Evolutionary conservation across 2,797 vertebrate genomes (phyloP).

Genomic region (Macropus fuliginosus): DNA sequence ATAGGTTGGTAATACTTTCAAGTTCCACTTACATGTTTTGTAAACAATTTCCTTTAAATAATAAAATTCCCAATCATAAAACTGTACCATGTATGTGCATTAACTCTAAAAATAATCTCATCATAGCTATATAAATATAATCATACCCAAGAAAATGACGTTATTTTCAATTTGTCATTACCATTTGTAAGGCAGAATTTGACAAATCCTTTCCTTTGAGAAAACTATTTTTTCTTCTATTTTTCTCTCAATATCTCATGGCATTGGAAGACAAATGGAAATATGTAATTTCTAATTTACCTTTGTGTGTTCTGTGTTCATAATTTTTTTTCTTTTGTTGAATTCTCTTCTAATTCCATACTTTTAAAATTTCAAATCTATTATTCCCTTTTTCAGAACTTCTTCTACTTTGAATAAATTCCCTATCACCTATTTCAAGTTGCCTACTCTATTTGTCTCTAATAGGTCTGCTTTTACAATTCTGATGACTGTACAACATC

Average conservation of each 20-base stretch:
- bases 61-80: background rate
- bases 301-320: too few relatives aligned
- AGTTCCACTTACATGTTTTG: background rate
- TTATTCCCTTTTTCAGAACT: background rate
- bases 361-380: background rate
- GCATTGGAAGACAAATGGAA: too few relatives aligned
- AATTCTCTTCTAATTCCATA: background rate
- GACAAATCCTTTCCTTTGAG: background rate
- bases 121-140: background rate
- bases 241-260: background rate
- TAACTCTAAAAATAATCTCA: background rate
- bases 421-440: background rate
- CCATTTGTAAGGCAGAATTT: background rate
- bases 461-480: background rate
- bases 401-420: background rate
- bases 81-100: background rate
- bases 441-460: background rate
- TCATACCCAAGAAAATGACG: background rate
- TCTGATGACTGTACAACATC: background rate
- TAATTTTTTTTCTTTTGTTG: too few relatives aligned
- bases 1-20: background rate
- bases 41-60: background rate
- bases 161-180: background rate
- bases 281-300: too few relatives aligned
- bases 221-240: conserved; percentile 19